Conservation (phyloP, 2,797 vertebrate genomes). For the Paedocypris micromegethes region DNA sequence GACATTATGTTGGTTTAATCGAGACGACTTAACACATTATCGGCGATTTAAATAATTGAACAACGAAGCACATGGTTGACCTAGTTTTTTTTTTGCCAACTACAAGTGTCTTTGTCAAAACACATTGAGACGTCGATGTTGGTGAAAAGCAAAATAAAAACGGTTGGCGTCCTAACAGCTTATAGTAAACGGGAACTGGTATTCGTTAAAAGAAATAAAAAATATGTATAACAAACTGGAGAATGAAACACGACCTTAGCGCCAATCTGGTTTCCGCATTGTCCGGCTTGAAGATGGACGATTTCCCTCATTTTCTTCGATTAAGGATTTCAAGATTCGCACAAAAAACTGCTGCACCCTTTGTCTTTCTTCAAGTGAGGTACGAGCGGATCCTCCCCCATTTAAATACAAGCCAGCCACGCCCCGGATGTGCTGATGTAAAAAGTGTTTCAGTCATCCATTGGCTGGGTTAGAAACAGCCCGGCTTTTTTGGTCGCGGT, state of each 20-base stretch:
- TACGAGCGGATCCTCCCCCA: fast-evolving
- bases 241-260: constrained; percentile 66
- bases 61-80: constrained; percentile 23
- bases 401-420: constrained; percentile 51
- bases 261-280: constrained; percentile 78
- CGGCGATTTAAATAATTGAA: neutral
- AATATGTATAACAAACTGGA: neutral
- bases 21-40: neutral
- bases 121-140: neutral
- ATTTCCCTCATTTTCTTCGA: constrained; percentile 73
- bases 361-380: constrained; percentile 44
- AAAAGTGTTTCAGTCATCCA: neutral
- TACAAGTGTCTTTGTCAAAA: neutral
- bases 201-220: neutral
- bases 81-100: constrained; percentile 3
- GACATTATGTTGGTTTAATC: neutral
- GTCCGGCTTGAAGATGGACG: constrained; percentile 77
- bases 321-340: fast-evolving
- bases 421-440: neutral
- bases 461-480: constrained; percentile 46
- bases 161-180: neutral
- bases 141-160: neutral
- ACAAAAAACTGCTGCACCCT: too few species aligned
- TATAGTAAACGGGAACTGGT: neutral
- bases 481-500: neutral